Evolutionary conservation across 2,888 invertebrate species (phyloP), one percentile per base, ranked within the genome.

Genomic region (Polydrusus cervinus): DNA sequence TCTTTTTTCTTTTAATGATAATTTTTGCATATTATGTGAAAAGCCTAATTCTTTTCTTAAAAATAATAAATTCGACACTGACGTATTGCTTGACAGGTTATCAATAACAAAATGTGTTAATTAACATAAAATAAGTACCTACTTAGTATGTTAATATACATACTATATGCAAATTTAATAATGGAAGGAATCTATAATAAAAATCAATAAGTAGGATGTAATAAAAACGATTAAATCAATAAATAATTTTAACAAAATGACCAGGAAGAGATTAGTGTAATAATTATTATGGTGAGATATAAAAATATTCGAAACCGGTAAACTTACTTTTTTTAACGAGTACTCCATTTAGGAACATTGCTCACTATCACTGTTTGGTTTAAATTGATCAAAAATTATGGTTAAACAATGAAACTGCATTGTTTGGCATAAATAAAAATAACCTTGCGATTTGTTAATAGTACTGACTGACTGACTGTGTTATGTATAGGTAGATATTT

Each of bases 381-480:
- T 53, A 10, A 57, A n/a, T 18, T 13, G 25, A 43, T 57, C 18
- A 7, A 30, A n/a, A 55, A 45, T 43, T 13, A 68, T 68, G 20
- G 57, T 53, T 14, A 20, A 47, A 43, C 14, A 49, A 62, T 49
- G n/a, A 49, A 62, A 61, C 20, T 71, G 53, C 71, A 71, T 62
- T 62, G 71, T 71, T 71, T 69, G 34, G 34, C n/a, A 38, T 61
- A 49, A 40, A 25, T 71, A 61, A 71, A 49, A 71, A 40, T 49
- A 71, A 71, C 71, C 71, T 71, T 71, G 71, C 49, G 51, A 14
- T 64, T 55, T 30, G 71, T 14, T 67, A 53, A 38, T 34, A 49
- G 53, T 25, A 65, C 38, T 18, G 25, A 60, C 69, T 47, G 18
- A n/a, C 47, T n/a, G 16, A 7, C 1, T 16, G 1, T 47, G 47